Percentiles rank a stretch among this genome's conserved stretches.
These are phyloP conservation scores for Nemotelus pantherinus DNA, from an alignment of 2,888 invertebrate species.

Conservation along the genomic window DNA sequence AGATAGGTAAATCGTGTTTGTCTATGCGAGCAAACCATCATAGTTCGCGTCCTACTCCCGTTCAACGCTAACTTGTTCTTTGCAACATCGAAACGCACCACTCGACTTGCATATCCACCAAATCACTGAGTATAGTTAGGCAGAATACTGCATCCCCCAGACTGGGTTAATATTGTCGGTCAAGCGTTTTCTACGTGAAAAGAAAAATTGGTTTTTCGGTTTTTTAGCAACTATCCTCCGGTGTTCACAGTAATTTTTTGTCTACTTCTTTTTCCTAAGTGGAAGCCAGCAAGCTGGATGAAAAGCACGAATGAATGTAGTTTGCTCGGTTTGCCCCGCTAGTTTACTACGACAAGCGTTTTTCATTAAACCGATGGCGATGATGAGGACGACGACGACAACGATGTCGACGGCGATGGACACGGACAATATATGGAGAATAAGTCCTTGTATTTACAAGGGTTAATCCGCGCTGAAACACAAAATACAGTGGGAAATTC, in stretches of 20 bases:
- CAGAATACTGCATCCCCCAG: too few species aligned
- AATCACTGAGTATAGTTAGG: too few species aligned
- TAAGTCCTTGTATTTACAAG: neutral
- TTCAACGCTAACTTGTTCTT: neutral
- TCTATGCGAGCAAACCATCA: too few species aligned
- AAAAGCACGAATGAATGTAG: neutral
- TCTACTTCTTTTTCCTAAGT: neutral
- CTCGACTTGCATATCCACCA: neutral
- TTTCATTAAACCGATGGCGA: slow-evolving; percentile 33
- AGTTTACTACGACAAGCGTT: slow-evolving; percentile 42
- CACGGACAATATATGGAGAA: neutral
- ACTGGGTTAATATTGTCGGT: slow-evolving; percentile 30
- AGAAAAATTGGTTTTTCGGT: slow-evolving; percentile 40
- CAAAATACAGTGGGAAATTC: slow-evolving; percentile 37
- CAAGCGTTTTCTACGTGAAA: slow-evolving; percentile 40
- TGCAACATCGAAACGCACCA: neutral
- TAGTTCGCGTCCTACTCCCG: neutral
- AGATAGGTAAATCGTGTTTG: slow-evolving; percentile 2
- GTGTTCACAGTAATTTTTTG: slow-evolving; percentile 11
- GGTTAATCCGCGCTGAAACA: slow-evolving; percentile 1
- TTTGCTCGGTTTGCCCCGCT: neutral
- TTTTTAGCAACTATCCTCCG: slow-evolving; percentile 23
- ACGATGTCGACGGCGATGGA: slow-evolving; percentile 9
- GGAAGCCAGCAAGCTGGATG: neutral
- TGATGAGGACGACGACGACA: neutral